phyloP scores from a whole-genome alignment of 1,140 invertebrate species.

The Nasonia giraulti region DNA sequence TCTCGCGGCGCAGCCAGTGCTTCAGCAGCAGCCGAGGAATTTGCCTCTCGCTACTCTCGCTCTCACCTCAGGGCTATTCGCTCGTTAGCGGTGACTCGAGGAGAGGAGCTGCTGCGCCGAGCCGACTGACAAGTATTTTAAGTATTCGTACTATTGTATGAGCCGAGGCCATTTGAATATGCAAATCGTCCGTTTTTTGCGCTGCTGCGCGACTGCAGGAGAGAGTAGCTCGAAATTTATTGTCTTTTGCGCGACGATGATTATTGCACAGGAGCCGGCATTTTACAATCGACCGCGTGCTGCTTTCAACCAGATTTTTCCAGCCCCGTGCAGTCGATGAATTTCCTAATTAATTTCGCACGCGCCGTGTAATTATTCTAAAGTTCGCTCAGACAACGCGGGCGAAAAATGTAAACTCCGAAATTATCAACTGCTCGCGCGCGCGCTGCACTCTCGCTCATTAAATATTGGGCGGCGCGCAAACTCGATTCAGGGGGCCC shows the following conservation, averaged over 20 bases:
- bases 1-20: not conserved
- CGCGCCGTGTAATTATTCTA: not conserved
- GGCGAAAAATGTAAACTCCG: not conserved
- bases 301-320: too few relatives aligned
- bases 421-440: not conserved
- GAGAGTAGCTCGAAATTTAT: conserved; percentile 23
- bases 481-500: not conserved
- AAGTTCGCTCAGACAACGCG: not conserved
- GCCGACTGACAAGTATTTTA: conserved; percentile 45
- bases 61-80: conserved; percentile 26
- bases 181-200: conserved; percentile 17
- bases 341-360: not conserved
- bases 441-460: not conserved
- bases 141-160: conserved; percentile 40
- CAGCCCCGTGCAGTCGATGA: not conserved
- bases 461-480: conserved; percentile 19
- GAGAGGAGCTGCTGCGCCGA: not conserved
- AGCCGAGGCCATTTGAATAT: conserved; percentile 29
- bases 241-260: conserved; percentile 24
- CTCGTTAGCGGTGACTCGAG: conserved; percentile 38
- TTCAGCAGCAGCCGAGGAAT: not conserved
- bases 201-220: not conserved
- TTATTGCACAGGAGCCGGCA: not conserved
- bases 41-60: conserved; percentile 15
- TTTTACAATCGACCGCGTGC: too few relatives aligned